Conservation (phyloP, 2,888 invertebrate genomes). For the Lacanobia oleracea region DNA sequence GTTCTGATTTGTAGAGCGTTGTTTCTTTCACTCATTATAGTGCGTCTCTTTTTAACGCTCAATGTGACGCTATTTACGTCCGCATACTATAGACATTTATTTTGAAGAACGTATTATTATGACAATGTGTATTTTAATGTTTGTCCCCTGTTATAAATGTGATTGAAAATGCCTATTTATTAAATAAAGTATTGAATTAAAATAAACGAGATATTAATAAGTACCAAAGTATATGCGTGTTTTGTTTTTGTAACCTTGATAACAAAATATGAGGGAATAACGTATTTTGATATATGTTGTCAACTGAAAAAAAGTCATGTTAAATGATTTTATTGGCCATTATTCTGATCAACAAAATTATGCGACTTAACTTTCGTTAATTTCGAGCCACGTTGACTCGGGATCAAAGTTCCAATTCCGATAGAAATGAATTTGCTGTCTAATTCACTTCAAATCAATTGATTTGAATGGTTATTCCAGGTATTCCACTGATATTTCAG, state of each 20-base stretch:
- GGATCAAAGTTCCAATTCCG: too few relatives aligned
- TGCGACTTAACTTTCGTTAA: too few relatives aligned
- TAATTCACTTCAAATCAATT: too few relatives aligned
- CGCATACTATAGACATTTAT: not conserved
- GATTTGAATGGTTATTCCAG: too few relatives aligned
- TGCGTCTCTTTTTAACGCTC: not conserved
- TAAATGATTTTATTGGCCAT: too few relatives aligned
- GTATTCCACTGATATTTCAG: too few relatives aligned
- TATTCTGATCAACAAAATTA: too few relatives aligned
- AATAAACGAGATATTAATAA: slow-evolving; percentile 55
- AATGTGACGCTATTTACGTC: not conserved
- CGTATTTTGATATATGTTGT: not conserved
- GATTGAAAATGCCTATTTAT: slow-evolving; percentile 61
- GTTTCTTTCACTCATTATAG: not conserved
- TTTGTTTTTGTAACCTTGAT: slow-evolving; percentile 19
- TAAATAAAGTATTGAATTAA: slow-evolving; percentile 37
- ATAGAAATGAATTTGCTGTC: too few relatives aligned
- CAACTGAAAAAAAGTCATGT: too few relatives aligned
- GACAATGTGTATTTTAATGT: slow-evolving; percentile 47
- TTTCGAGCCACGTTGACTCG: too few relatives aligned
- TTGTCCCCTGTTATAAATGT: slow-evolving; percentile 57
- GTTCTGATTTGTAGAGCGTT: not conserved
- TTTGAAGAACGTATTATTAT: slow-evolving; percentile 9
- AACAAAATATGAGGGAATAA: not conserved
- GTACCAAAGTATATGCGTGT: slow-evolving; percentile 58